Percentiles rank a stretch among this genome's conserved stretches.
Conservation (phyloP, 2,888 invertebrate species). For the Erebia ligea region DNA sequence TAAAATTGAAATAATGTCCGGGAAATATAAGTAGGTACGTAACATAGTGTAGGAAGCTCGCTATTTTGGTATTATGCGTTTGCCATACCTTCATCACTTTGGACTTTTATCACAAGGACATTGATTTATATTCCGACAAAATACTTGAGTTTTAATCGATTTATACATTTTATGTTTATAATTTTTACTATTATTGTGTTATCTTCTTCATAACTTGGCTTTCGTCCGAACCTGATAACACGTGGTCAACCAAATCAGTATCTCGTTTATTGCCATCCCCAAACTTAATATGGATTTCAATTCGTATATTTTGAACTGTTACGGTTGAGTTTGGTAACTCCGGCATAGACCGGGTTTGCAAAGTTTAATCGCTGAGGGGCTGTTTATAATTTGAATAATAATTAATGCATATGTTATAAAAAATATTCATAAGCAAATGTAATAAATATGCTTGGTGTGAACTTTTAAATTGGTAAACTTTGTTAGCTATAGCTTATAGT, state of each 20-base stretch:
- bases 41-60: too few relatives aligned
- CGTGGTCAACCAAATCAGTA: background rate
- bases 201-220: background rate
- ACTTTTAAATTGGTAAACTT: background rate
- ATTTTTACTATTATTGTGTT: too few relatives aligned
- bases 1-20: too few relatives aligned
- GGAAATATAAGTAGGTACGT: too few relatives aligned
- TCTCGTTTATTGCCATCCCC: background rate
- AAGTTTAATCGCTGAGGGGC: background rate
- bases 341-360: background rate
- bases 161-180: too few relatives aligned
- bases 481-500: background rate
- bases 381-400: background rate
- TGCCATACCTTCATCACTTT: too few relatives aligned
- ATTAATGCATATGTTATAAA: background rate
- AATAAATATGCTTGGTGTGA: background rate
- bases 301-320: constrained; percentile 9
- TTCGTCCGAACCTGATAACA: background rate
- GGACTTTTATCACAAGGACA: background rate
- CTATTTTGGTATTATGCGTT: too few relatives aligned
- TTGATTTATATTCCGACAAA: background rate
- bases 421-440: background rate
- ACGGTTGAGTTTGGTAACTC: background rate
- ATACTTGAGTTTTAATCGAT: too few relatives aligned
- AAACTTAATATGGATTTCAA: constrained; percentile 1